Conservation (phyloP, 2,888 invertebrate species). For the Rambutsinella grinnellia region DNA sequence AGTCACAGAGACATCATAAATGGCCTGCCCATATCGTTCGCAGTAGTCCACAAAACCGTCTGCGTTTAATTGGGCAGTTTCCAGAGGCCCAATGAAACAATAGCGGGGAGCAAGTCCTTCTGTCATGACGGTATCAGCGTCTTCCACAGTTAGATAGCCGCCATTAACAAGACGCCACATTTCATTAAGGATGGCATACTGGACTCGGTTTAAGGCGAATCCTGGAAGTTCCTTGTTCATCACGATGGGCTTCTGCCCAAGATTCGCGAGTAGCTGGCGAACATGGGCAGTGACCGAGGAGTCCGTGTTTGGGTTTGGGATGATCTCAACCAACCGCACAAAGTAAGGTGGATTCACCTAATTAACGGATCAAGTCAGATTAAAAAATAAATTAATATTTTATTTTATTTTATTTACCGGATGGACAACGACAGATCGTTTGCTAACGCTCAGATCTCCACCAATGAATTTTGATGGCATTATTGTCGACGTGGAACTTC, state of each 20-base stretch:
- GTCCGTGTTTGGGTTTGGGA: constrained; percentile 94
- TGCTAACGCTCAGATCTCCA: constrained; percentile 79
- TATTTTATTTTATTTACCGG: too few relatives aligned
- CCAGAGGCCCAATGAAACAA: constrained; percentile 93
- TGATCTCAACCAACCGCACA: constrained; percentile 93
- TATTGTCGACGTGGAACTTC: constrained; percentile 95
- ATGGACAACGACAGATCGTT: constrained; percentile 86
- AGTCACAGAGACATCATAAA: constrained; percentile 77
- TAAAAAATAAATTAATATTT: constrained; percentile 56
- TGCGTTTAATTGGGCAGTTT: constrained; percentile 95
- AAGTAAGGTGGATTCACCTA: constrained; percentile 96
- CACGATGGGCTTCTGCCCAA: constrained; percentile 92
- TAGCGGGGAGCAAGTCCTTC: constrained; percentile 96
- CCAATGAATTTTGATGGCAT: constrained; percentile 89
- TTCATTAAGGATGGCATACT: constrained; percentile 91
- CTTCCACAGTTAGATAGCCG: constrained; percentile 86
- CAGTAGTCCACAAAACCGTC: constrained; percentile 82
- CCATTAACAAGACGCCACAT: constrained; percentile 89
- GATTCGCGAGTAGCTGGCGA: constrained; percentile 83
- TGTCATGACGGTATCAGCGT: constrained; percentile 93
- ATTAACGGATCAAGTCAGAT: background rate
- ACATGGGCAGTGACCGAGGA: constrained; percentile 81
- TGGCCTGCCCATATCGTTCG: constrained; percentile 75
- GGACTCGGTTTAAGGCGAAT: constrained; percentile 93
- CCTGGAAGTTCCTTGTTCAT: constrained; percentile 90